phyloP scores from a whole-genome alignment of 2,113 vertebrate genomes.

The Anoplopoma fimbria region DNA sequence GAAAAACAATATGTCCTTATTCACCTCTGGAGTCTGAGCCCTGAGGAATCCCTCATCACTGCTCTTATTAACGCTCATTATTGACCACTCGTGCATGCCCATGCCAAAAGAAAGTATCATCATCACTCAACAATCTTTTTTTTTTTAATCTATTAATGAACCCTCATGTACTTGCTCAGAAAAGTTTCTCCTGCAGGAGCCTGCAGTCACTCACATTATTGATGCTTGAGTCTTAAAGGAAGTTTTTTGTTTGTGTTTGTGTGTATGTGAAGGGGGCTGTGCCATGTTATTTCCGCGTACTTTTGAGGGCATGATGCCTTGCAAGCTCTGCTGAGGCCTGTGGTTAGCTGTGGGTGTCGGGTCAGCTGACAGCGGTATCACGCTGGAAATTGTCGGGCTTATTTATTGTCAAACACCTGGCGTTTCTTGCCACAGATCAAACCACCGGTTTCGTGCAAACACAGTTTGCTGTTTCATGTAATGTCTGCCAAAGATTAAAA shows the following conservation, averaged over 20 bases:
- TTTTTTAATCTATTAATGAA: neutral
- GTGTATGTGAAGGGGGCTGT: neutral
- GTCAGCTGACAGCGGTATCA: conserved; percentile 17
- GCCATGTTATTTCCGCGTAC: neutral
- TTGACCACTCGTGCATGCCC: neutral
- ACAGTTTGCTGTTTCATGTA: too few species aligned
- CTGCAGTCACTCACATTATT: conserved; percentile 12
- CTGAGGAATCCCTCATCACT: conserved; percentile 35
- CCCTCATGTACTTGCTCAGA: neutral
- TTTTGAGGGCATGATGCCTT: neutral
- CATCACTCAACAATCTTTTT: conserved; percentile 2
- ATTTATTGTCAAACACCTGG: neutral
- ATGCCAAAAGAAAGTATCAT: neutral
- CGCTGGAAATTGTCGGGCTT: neutral
- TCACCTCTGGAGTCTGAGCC: conserved; percentile 16
- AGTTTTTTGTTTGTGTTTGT: neutral
- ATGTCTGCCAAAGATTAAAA: neutral
- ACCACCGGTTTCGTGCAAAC: neutral
- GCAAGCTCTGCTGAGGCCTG: conserved; percentile 37
- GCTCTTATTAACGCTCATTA: conserved; percentile 7
- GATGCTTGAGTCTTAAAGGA: neutral
- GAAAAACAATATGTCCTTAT: neutral
- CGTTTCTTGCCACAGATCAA: neutral
- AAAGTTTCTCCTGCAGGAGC: neutral
- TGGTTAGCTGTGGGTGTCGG: conserved; percentile 20